A percentile compares a stretch with the other conserved stretches of the same genome.
Conservation (phyloP, 1,140 invertebrate genomes). For the Choristoneura fumiferana region DNA sequence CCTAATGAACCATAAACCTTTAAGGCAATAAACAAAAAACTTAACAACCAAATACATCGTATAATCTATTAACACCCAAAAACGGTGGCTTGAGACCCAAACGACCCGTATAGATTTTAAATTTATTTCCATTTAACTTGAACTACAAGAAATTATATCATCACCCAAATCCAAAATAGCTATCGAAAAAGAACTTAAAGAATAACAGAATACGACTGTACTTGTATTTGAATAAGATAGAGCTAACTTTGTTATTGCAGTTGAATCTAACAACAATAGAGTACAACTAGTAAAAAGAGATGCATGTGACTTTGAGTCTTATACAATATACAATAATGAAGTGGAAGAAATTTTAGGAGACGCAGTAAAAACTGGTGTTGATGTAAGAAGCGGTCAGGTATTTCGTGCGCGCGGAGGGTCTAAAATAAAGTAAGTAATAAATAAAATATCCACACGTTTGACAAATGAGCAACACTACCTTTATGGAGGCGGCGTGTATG, state of each 20-base stretch:
- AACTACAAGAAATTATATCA: slow-evolving; percentile 17
- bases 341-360: slow-evolving; percentile 1
- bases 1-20: slow-evolving; percentile 14
- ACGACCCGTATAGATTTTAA: slow-evolving; percentile 54
- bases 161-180: slow-evolving; percentile 18
- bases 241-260: background rate
- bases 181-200: slow-evolving; percentile 23
- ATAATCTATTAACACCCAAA: slow-evolving; percentile 64
- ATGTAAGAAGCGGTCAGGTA: slow-evolving; percentile 42
- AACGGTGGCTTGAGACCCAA: slow-evolving; percentile 47
- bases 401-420: slow-evolving; percentile 63
- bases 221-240: background rate
- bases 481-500: slow-evolving; percentile 54
- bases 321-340: slow-evolving; percentile 17
- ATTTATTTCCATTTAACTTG: slow-evolving; percentile 58
- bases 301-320: slow-evolving; percentile 24
- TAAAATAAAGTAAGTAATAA: slow-evolving; percentile 44
- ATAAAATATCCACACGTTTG: slow-evolving; percentile 66
- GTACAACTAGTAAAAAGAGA: slow-evolving; percentile 4
- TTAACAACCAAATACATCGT: slow-evolving; percentile 22
- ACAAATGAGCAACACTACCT: slow-evolving; percentile 69
- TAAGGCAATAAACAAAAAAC: slow-evolving; percentile 7
- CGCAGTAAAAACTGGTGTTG: slow-evolving; percentile 14
- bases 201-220: background rate
- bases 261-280: background rate